Percentiles rank a stretch among this genome's conserved stretches.
Evolutionary conservation across 2,888 invertebrate genomes (phyloP).

Genomic region (Cryptosula pallasiana): DNA sequence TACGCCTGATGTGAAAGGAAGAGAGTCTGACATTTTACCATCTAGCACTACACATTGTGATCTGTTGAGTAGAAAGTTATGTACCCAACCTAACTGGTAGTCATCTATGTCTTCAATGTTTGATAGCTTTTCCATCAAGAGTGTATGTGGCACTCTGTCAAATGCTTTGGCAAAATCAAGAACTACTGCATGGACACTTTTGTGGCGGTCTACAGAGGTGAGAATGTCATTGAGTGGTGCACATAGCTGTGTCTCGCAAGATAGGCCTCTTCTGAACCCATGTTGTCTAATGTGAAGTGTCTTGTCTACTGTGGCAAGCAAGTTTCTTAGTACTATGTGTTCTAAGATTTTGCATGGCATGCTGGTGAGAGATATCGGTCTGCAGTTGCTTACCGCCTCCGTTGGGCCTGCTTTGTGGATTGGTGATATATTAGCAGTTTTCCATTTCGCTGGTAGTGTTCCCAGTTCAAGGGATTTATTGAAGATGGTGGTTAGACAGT

Average conservation of each 20-base stretch:
- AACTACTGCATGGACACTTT: slow-evolving; percentile 30
- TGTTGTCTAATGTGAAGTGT: slow-evolving; percentile 29
- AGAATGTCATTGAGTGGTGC: slow-evolving; percentile 29
- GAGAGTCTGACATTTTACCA: neutral
- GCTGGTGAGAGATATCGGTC: slow-evolving; percentile 30
- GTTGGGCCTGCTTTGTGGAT: slow-evolving; percentile 31
- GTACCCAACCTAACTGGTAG: neutral
- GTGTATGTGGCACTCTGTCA: slow-evolving; percentile 25
- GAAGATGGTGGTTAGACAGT: neutral
- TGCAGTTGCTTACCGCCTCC: slow-evolving; percentile 28
- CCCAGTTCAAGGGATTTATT: neutral
- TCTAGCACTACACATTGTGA: neutral
- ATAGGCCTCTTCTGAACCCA: slow-evolving; percentile 30
- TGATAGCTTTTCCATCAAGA: neutral
- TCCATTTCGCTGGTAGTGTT: slow-evolving; percentile 29
- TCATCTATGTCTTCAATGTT: neutral
- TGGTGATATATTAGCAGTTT: slow-evolving; percentile 28
- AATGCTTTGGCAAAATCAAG: slow-evolving; percentile 31
- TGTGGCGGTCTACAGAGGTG: slow-evolving; percentile 26
- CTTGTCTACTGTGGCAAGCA: slow-evolving; percentile 28
- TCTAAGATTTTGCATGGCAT: slow-evolving; percentile 30
- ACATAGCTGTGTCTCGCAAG: slow-evolving; percentile 31
- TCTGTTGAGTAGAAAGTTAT: neutral
- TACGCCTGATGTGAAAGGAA: neutral
- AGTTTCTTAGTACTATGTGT: slow-evolving; percentile 28